A percentile compares a stretch with the other conserved stretches of the same genome.
Evolutionary conservation across 2,113 vertebrate species (phyloP).

Genomic region (Anarrhichthys ocellatus): DNA sequence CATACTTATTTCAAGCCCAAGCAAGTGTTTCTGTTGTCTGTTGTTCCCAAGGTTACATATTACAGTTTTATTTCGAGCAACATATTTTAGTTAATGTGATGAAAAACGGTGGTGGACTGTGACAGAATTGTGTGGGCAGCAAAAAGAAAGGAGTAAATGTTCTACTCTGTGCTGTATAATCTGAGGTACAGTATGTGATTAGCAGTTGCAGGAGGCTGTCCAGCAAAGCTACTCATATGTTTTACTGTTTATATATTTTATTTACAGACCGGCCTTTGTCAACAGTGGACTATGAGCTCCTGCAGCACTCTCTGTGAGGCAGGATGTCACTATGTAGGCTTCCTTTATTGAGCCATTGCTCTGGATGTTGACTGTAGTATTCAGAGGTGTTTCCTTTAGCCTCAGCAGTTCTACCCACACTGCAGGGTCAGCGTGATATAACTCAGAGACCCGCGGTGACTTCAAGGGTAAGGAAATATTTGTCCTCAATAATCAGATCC

Average conservation of each 20-base stretch:
- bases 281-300: slow-evolving; percentile 30
- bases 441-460: slow-evolving; percentile 45
- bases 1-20: neutral
- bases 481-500: slow-evolving; percentile 58
- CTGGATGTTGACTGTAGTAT: slow-evolving; percentile 52
- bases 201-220: neutral
- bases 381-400: slow-evolving; percentile 60
- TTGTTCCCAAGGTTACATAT: neutral
- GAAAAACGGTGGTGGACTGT: neutral
- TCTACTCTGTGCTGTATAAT: neutral
- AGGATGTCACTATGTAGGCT: slow-evolving; percentile 39
- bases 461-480: slow-evolving; percentile 66
- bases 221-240: neutral
- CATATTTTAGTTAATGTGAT: neutral
- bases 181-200: neutral
- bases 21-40: neutral
- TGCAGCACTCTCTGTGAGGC: slow-evolving; percentile 31
- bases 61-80: neutral
- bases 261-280: slow-evolving; percentile 39
- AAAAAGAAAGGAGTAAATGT: neutral
- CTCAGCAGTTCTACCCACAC: slow-evolving; percentile 65
- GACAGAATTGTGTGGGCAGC: neutral
- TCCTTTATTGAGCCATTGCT: slow-evolving; percentile 64
- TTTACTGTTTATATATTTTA: neutral
- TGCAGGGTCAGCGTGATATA: slow-evolving; percentile 66